These are phyloP conservation scores for Tetrax tetrax DNA, from an alignment of 2,113 vertebrate species.

Conservation along the genomic window DNA sequence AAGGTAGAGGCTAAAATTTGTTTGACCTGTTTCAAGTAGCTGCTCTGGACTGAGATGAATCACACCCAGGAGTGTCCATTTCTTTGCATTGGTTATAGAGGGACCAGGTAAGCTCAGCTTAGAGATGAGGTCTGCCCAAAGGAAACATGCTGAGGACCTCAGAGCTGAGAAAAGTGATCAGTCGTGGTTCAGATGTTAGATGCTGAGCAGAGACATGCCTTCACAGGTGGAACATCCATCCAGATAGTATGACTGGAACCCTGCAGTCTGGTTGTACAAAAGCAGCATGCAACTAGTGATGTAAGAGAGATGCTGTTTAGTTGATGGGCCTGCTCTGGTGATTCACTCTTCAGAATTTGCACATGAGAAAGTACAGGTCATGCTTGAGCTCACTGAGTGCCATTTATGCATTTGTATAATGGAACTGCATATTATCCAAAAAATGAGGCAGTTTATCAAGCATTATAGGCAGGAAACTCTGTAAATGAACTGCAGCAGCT, in stretches of 20 bases:
- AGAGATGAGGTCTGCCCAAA: neutral
- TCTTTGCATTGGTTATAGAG: neutral
- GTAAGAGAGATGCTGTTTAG: neutral
- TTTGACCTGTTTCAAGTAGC: neutral
- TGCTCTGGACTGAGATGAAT: neutral
- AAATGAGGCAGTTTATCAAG: neutral
- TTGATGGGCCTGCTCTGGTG: neutral
- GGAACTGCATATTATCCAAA: neutral
- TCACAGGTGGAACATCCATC: neutral
- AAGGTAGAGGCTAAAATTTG: neutral
- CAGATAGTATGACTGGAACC: neutral
- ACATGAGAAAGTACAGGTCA: neutral
- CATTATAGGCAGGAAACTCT: neutral
- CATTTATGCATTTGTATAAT: neutral
- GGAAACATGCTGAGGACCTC: neutral
- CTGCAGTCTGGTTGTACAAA: neutral
- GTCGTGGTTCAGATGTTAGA: accelerated
- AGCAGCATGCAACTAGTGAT: neutral
- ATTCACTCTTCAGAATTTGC: neutral
- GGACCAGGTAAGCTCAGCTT: neutral
- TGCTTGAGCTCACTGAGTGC: neutral
- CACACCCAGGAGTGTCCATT: neutral
- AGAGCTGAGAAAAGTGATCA: neutral
- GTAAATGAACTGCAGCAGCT: neutral
- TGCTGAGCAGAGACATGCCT: neutral